Conservation (phyloP, 1,140 invertebrate species). For the Heliconius congener region DNA sequence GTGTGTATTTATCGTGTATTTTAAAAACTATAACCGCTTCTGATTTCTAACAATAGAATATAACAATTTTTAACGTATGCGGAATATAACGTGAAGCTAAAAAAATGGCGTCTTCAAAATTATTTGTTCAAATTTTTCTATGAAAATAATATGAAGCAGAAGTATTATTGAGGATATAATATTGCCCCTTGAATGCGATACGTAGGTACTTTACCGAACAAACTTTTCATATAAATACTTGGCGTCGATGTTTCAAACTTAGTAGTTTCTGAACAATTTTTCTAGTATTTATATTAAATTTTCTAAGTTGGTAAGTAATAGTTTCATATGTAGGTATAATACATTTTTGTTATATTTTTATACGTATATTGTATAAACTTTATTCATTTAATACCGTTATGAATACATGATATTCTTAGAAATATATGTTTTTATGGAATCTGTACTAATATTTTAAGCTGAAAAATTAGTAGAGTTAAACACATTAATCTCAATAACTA, state of each 20-base stretch:
- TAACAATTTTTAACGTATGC: too few species aligned
- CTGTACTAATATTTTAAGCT: too few species aligned
- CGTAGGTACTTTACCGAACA: constrained; percentile 7
- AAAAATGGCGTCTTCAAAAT: neutral
- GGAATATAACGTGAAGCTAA: too few species aligned
- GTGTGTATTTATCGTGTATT: too few species aligned
- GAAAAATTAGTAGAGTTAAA: too few species aligned
- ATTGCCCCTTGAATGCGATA: neutral
- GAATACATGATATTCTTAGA: too few species aligned
- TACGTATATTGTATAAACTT: neutral
- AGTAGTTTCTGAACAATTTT: neutral
- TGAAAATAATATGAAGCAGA: neutral
- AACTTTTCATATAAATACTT: constrained; percentile 12
- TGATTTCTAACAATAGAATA: too few species aligned
- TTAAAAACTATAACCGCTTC: too few species aligned
- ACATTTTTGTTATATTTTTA: neutral
- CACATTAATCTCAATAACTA: too few species aligned
- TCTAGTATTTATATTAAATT: constrained; percentile 1
- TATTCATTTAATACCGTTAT: neutral
- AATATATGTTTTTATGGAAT: too few species aligned
- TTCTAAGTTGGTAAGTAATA: constrained; percentile 7
- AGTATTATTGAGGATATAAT: neutral
- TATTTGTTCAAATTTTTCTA: neutral
- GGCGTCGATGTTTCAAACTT: constrained; percentile 4
- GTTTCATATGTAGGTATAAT: neutral